phyloP scores from a whole-genome alignment of 2,888 invertebrate genomes.

The Trichogramma evanescens region DNA sequence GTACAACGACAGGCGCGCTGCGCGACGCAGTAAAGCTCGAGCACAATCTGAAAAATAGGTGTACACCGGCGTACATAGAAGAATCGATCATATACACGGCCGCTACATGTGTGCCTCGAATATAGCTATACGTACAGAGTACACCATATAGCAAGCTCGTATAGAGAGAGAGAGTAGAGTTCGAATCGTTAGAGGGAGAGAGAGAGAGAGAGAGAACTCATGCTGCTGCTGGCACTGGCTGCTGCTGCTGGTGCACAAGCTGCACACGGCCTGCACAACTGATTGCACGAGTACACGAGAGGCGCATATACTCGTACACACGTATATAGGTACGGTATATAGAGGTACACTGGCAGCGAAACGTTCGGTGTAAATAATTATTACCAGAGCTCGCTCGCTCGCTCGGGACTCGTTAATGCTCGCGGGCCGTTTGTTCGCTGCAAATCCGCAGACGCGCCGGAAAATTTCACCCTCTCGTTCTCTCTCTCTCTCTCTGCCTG shows the following conservation, averaged over 20 bases:
- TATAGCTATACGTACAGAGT: not conserved
- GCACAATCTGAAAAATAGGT: too few relatives aligned
- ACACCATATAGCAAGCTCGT: not conserved
- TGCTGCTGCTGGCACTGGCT: conserved; percentile 5
- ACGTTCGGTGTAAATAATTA: conserved; percentile 24
- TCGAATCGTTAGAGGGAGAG: not conserved
- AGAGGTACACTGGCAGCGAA: conserved; percentile 14
- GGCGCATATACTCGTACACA: not conserved
- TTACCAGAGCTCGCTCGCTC: conserved; percentile 14
- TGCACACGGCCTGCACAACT: conserved; percentile 4
- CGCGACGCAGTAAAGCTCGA: not conserved
- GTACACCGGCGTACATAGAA: too few relatives aligned
- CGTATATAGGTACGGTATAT: not conserved
- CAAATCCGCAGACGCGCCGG: conserved; percentile 7
- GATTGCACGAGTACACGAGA: conserved; percentile 14
- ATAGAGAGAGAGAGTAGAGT: not conserved
- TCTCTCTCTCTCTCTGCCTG: too few relatives aligned
- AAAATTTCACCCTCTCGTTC: too few relatives aligned
- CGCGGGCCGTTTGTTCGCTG: conserved; percentile 22
- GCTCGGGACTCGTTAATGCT: conserved; percentile 27
- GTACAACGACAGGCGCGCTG: not conserved
- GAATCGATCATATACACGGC: not conserved
- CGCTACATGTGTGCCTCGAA: not conserved
- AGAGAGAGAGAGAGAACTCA: not conserved
- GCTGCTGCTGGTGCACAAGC: conserved; percentile 12